Percentiles rank a stretch among this genome's conserved stretches.
Conservation (phyloP, 2,113 vertebrate genomes). For the Orycteropus afer region DNA sequence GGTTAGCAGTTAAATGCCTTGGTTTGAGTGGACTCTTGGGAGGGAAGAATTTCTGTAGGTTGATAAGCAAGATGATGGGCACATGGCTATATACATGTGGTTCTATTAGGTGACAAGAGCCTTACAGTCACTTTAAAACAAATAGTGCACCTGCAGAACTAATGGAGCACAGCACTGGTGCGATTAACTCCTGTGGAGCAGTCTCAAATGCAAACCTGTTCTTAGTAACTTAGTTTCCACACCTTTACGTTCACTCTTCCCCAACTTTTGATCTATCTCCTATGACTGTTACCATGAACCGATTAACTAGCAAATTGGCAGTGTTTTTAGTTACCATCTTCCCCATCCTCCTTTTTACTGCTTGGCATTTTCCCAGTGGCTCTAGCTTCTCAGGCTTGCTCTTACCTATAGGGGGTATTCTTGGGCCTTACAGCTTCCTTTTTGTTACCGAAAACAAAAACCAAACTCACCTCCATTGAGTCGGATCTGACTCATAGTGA, state of each 20-base stretch:
- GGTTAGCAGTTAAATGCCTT: no score
- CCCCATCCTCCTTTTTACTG: background rate
- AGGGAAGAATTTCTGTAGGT: background rate
- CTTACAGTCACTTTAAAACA: background rate
- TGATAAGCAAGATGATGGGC: background rate
- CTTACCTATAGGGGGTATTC: background rate
- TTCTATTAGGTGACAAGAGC: background rate
- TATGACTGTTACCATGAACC: background rate
- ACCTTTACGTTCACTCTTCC: background rate
- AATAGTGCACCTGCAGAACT: background rate
- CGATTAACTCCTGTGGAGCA: no score
- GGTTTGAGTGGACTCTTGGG: no score
- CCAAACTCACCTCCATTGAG: no score
- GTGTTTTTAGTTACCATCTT: background rate
- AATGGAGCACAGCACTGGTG: background rate
- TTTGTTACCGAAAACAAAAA: no score
- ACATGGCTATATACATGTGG: background rate
- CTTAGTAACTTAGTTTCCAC: accelerated
- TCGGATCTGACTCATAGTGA: no score
- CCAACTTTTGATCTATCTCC: background rate
- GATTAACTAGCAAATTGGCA: background rate
- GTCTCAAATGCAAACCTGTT: background rate
- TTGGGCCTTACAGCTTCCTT: no score
- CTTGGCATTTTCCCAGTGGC: background rate
- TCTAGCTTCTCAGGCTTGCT: background rate